Evolutionary conservation across 2,113 vertebrate species (phyloP).

Genomic region (Lucifuga dentata): DNA sequence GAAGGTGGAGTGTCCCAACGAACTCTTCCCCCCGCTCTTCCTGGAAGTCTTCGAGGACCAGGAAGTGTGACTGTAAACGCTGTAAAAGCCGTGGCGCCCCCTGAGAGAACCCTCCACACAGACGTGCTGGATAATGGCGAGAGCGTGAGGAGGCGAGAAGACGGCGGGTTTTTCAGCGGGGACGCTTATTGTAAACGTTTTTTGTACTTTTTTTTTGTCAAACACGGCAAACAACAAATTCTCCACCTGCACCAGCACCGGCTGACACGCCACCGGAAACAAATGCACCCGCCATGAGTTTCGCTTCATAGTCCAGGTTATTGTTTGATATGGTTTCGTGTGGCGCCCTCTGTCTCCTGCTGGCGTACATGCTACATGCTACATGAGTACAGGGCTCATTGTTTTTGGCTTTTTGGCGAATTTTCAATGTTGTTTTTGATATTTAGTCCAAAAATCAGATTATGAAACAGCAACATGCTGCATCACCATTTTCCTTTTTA

Average conservation of each 20-base stretch:
- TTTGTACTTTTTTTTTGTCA: conserved; percentile 11
- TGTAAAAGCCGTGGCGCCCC: neutral
- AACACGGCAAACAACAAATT: conserved; percentile 6
- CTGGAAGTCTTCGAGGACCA: conserved; percentile 97
- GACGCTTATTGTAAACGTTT: conserved; percentile 16
- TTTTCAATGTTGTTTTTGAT: too few relatives aligned
- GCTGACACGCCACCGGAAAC: conserved; percentile 29
- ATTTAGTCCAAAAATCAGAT: too few relatives aligned
- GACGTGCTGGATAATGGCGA: neutral
- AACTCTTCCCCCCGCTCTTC: conserved; percentile 97
- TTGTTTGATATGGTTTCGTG: too few relatives aligned
- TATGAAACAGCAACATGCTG: too few relatives aligned
- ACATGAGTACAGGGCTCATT: too few relatives aligned
- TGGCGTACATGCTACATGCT: too few relatives aligned
- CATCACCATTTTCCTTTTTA: too few relatives aligned
- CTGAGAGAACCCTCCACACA: neutral
- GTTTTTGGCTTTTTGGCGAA: too few relatives aligned
- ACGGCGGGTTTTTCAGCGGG: conserved; percentile 14
- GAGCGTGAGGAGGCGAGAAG: neutral
- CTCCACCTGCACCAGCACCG: conserved; percentile 56
- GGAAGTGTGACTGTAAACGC: conserved; percentile 64
- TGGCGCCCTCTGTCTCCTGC: too few relatives aligned
- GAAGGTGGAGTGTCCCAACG: conserved; percentile 99
- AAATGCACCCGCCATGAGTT: too few relatives aligned
- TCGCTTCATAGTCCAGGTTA: too few relatives aligned